Evolutionary conservation across 2,888 invertebrate species (phyloP), one percentile per base, ranked within the genome.

Genomic region (Brachyopa scutellaris): DNA sequence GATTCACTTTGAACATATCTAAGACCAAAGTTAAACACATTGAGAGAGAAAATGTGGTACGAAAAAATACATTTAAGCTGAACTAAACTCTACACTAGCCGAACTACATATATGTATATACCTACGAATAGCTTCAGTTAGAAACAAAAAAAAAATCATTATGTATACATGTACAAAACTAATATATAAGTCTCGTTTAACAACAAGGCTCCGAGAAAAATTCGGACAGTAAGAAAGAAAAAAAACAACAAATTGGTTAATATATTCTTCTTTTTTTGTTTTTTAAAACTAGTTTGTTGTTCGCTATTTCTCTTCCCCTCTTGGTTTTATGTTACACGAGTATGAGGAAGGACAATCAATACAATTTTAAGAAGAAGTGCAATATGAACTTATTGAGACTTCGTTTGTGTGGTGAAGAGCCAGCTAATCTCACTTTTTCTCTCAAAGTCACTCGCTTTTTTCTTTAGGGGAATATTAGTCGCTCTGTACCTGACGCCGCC

Each of bases 151-250:
- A 69, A 38, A 51, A 29, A 62, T 33, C 45, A 36, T 11, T 59
- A 13, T 53, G 57, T 61, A 42, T 53, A 74, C 38, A 33, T 61
- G 45, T 73, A 59, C 62, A 80, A 67, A 67, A 59, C 40, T 66
- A 73, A 66, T 33, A 61, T n/a, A n/a, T 42, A 80, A 80, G 79
- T 80, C 79, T 80, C 73, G 62, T 55, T 73, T 47, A 53, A 62
- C 70, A 78, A 79, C 74, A 80, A 74, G 33, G 61, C 45, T 79
- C 62, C 66, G 66, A 67, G 73, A 80, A 73, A 73, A 73, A 73
- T 76, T 79, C 55, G 67, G 74, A 80, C 74, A 79, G 36, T 67
- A 79, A 55, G 62, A 55, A 79, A 49, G 17, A 59, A 61, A 17
- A 47, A 38, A 33, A 33, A 38, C 23, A 59, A 47, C 19, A 67